Base-by-base conservation (phyloP, 64 coral and sea anemone species). In the Pocillopora verrucosa region DNA sequence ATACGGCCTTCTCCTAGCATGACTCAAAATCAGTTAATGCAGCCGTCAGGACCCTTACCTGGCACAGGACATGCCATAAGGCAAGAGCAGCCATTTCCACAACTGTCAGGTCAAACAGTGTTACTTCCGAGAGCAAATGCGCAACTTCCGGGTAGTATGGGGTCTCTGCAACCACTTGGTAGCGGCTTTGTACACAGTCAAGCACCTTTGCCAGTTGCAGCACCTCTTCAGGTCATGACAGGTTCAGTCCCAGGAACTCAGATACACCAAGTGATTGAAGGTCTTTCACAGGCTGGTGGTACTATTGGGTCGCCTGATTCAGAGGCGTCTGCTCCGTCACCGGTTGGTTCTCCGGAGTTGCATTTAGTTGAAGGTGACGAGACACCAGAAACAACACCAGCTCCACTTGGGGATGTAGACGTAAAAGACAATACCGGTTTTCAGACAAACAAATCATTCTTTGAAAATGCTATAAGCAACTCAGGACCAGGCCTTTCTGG, bases 271-370 rank as follows among this genome's bases (percentile, higher is more conserved):
- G 35, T 0, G 13, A 51, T 17, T 20, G 73, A 34, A 61, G 51
- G 69, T 84, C 57, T 9, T 56, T 13, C 35, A 45, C 37, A 87
- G 45, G 45, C 1, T 57, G 64, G n/a, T 72, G 34, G 56, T 14
- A 10, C 34, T 37, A 38, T 86, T 1, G 58, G 61, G 69, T 97
- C 95, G 68, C 95, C 95, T 72, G 65, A 88, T 56, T 97, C 95
- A 65, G 95, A 97, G 56, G 80, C 79, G 36, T 97, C 95, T 58
- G 95, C 95, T 9, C 95, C 95, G 65, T 97, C 95, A 60, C 95
- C 95, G 6, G 79, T 88, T 22, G 95, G 95, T 34, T 97, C 95
- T 16, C 95, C 95, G 13, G 95, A 97, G 82, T 73, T 97, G 1
- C 82, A 85, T 64, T 80, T 90, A 60, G 91, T 87, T 11, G 95